Evolutionary conservation across 2,888 invertebrate species (phyloP).

Genomic region (Mimas tiliae): DNA sequence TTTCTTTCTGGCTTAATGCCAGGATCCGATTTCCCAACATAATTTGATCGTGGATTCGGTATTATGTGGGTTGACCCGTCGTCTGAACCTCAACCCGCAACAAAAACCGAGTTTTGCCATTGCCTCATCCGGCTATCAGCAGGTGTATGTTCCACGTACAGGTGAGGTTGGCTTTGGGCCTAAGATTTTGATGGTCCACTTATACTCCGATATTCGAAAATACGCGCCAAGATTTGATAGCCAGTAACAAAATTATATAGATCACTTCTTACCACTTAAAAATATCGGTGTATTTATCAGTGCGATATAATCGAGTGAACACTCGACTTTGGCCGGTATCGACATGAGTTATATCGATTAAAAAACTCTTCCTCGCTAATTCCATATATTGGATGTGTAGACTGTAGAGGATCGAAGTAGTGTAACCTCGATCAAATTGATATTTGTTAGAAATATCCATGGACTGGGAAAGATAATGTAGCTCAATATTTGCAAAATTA

Average conservation of each 20-base stretch:
- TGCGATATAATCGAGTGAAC: slow-evolving; percentile 25
- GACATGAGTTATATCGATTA: slow-evolving; percentile 42
- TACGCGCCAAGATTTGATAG: background rate
- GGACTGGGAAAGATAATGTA: background rate
- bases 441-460: background rate
- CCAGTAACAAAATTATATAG: background rate
- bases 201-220: background rate
- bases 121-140: too few species aligned
- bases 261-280: slow-evolving; percentile 1
- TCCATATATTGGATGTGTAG: slow-evolving; percentile 25
- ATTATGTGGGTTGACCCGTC: too few species aligned
- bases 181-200: too few species aligned
- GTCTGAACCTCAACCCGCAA: too few species aligned
- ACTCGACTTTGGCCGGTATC: slow-evolving; percentile 39
- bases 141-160: too few species aligned
- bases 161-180: too few species aligned
- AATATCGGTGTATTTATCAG: slow-evolving; percentile 20
- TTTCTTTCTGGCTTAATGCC: too few species aligned
- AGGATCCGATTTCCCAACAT: too few species aligned
- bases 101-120: too few species aligned
- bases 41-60: too few species aligned
- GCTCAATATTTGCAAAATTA: too few species aligned
- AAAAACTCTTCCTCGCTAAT: slow-evolving; percentile 31
- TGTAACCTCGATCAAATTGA: background rate
- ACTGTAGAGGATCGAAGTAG: background rate